Conservation (phyloP, 2,888 invertebrate species). For the Sinelater perroti region DNA sequence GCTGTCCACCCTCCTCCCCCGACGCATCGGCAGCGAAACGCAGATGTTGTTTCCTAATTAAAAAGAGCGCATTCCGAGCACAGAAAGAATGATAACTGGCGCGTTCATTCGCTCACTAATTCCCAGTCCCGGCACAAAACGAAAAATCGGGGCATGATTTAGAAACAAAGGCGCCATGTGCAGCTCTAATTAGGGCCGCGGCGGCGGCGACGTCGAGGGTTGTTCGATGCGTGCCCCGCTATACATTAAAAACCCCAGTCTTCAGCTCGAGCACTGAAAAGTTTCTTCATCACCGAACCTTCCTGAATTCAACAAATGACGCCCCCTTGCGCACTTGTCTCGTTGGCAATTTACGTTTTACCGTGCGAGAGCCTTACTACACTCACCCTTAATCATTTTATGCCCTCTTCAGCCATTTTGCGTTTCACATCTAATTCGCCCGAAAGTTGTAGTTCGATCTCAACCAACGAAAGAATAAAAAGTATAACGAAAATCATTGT, state of each 20-base stretch:
- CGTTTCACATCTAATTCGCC: too few species aligned
- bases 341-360: constrained; percentile 33
- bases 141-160: constrained; percentile 41
- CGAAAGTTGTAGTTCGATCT: too few species aligned
- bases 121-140: constrained; percentile 44
- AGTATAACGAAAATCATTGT: background rate
- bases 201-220: constrained; percentile 33
- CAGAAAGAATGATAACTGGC: constrained; percentile 39
- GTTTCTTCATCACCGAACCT: constrained; percentile 33
- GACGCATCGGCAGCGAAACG: constrained; percentile 53
- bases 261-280: constrained; percentile 27
- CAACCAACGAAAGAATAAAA: too few species aligned
- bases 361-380: constrained; percentile 26
- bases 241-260: constrained; percentile 36
- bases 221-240: constrained; percentile 37
- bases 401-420: constrained; percentile 28
- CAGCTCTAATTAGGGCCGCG: constrained; percentile 39
- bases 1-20: constrained; percentile 42
- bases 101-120: constrained; percentile 47
- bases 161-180: constrained; percentile 40
- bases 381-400: constrained; percentile 31
- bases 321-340: constrained; percentile 30
- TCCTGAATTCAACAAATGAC: constrained; percentile 31
- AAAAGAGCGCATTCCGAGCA: constrained; percentile 50
- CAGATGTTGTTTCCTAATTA: constrained; percentile 59